These are phyloP conservation scores for Xestia sexstrigata DNA, from an alignment of 2,888 invertebrate genomes.

Conservation along the genomic window DNA sequence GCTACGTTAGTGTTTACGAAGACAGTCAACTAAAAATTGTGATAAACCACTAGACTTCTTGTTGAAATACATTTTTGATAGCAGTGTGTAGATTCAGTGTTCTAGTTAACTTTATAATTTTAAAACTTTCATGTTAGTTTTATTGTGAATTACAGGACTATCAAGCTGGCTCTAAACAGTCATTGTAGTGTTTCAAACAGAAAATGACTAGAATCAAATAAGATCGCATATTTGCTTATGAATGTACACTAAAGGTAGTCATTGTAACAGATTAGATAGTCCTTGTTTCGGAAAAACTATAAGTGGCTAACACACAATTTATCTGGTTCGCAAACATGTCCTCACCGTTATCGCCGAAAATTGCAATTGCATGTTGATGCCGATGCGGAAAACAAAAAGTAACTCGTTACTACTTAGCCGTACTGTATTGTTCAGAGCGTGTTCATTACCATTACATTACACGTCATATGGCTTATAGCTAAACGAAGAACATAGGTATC, in stretches of 20 bases:
- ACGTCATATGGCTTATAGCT: background rate
- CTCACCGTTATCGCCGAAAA: conserved; percentile 33
- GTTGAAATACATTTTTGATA: background rate
- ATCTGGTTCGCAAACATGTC: conserved; percentile 36
- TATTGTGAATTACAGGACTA: background rate
- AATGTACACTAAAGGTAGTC: conserved; percentile 16
- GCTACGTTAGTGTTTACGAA: conserved; percentile 26
- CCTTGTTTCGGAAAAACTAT: conserved; percentile 3
- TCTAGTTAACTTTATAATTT: background rate
- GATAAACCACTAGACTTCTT: background rate
- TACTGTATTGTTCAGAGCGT: background rate
- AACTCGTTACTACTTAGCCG: background rate
- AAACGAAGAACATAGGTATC: background rate
- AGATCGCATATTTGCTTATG: background rate
- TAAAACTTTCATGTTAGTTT: background rate
- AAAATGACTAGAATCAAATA: background rate
- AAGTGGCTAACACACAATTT: conserved; percentile 1
- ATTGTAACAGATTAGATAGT: conserved; percentile 47
- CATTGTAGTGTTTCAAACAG: background rate
- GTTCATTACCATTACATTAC: too few species aligned
- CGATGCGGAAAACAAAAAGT: background rate
- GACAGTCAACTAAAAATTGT: background rate
- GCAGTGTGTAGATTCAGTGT: background rate
- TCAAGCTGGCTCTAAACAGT: background rate
- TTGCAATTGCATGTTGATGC: background rate